Evolutionary conservation across 2,797 vertebrate genomes (phyloP), one percentile per base, ranked within the genome.

Genomic region (Hoplostethus atlanticus): DNA sequence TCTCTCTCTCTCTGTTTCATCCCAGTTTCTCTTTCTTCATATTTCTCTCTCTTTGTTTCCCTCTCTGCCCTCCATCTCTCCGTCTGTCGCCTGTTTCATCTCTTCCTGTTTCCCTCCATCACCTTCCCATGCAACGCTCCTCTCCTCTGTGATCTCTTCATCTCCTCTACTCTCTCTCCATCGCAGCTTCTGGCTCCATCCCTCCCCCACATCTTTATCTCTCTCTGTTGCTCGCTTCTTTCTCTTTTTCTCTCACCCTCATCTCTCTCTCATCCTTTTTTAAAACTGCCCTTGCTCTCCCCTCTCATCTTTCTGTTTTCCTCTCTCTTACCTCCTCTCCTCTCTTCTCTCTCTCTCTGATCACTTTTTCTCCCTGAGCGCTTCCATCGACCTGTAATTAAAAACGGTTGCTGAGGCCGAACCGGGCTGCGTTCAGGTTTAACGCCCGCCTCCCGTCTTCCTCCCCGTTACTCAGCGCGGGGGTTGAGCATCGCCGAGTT

Each of bases 351-450:
- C 34, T 12, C 15, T 28, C 44, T 55, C 57, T 62, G 66, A 61
- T 76, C 68, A 4, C 47, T 0, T 48, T 59, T 46, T 64, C 28
- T 73, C 47, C 64, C 65, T 25, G 4, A 67, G 58, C 21, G 40
- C 60, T 67, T 73, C 42, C 46, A 11, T 59, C 6, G 28, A 64
- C 53, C 64, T 46, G 36, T 73, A 64, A 76, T 81, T 76, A 71
- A 80, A 84, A 79, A 58, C 67, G 51, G 60, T 60, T 16, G 73
- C 50, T 0, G 6, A 4, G 54, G 62, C 57, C 6, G 59, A 57
- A 3, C 2, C 3, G 8, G 17, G 75, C 47, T 42, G 60, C 8
- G 2, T 60, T 80, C 62, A 74, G 70, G 68, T 79, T 66, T 9
- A 16, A 52, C 15, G 6, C 16, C 55, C 5, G 59, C 31, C 44